Percentiles rank a stretch among this genome's conserved stretches.
phyloP scores from a whole-genome alignment of 2,113 vertebrate species.

The Phrynosoma platyrhinos region DNA sequence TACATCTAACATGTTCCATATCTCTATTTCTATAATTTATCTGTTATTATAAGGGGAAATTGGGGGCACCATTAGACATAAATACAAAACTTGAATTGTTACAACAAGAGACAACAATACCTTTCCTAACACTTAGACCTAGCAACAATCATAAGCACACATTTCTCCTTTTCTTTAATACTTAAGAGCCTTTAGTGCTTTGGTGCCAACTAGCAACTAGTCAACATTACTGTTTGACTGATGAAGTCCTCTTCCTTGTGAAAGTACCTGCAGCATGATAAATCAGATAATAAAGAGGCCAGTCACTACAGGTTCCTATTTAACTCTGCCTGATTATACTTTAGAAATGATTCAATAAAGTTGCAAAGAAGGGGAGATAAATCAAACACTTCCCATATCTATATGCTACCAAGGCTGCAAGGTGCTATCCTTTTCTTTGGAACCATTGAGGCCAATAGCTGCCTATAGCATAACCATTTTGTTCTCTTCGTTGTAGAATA shows the following conservation, averaged over 20 bases:
- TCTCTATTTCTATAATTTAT: slow-evolving; percentile 52
- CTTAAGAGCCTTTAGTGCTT: slow-evolving; percentile 61
- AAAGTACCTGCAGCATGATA: slow-evolving; percentile 57
- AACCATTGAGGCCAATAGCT: not conserved
- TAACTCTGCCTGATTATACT: slow-evolving; percentile 70
- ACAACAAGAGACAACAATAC: slow-evolving; percentile 34
- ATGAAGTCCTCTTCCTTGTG: slow-evolving; percentile 67
- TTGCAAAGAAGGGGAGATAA: slow-evolving; percentile 47
- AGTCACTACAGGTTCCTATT: slow-evolving; percentile 61
- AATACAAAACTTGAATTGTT: slow-evolving; percentile 7
- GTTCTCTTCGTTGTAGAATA: not conserved
- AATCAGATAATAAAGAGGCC: slow-evolving; percentile 75
- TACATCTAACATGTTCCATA: not conserved
- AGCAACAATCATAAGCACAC: slow-evolving; percentile 28
- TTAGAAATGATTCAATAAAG: slow-evolving; percentile 57
- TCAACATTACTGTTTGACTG: slow-evolving; percentile 73
- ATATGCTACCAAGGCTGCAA: slow-evolving; percentile 27
- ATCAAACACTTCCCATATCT: slow-evolving; percentile 62
- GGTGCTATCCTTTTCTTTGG: slow-evolving; percentile 42
- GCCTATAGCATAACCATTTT: not conserved
- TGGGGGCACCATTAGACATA: not conserved
- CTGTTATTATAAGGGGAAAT: slow-evolving; percentile 31
- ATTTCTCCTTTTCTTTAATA: slow-evolving; percentile 31
- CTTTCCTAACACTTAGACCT: slow-evolving; percentile 23
- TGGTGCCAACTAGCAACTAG: slow-evolving; percentile 51